These are phyloP conservation scores for Pogonomyrmex californicus DNA, from an alignment of 1,140 invertebrate species.

Conservation along the genomic window DNA sequence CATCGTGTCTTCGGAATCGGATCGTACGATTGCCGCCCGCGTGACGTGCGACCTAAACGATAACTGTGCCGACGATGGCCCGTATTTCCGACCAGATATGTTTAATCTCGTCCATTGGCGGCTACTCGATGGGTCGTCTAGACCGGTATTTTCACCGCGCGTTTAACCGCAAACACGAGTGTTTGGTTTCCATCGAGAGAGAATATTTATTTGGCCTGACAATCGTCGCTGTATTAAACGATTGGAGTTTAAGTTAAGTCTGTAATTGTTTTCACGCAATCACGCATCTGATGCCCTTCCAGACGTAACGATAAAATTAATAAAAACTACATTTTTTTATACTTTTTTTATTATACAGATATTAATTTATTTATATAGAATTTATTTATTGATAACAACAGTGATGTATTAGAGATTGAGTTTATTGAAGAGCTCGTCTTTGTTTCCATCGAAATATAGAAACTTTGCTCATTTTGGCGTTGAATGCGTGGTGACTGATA, in stretches of 20 bases:
- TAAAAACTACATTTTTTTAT: not conserved
- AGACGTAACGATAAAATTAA: not conserved
- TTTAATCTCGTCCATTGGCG: conserved; percentile 1
- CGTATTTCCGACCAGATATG: not conserved
- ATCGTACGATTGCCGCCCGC: conserved; percentile 30
- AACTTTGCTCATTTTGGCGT: conserved; percentile 10
- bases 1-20: conserved; percentile 38
- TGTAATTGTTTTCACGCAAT: not conserved
- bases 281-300: not conserved
- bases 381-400: not conserved
- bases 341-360: not conserved
- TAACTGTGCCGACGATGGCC: conserved; percentile 5
- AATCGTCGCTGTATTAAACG: not conserved
- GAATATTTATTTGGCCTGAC: not conserved
- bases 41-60: conserved; percentile 28
- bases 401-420: not conserved
- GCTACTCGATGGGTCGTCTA: not conserved
- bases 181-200: conserved; percentile 16
- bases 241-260: not conserved
- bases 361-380: not conserved
- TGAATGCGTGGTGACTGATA: conserved; percentile 35
- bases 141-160: conserved; percentile 3
- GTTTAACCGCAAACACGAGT: not conserved
- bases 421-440: not conserved
- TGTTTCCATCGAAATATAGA: not conserved